Percentiles rank a stretch among this genome's conserved stretches.
phyloP scores from a whole-genome alignment of 2,113 vertebrate species.

The Phycodurus eques region DNA sequence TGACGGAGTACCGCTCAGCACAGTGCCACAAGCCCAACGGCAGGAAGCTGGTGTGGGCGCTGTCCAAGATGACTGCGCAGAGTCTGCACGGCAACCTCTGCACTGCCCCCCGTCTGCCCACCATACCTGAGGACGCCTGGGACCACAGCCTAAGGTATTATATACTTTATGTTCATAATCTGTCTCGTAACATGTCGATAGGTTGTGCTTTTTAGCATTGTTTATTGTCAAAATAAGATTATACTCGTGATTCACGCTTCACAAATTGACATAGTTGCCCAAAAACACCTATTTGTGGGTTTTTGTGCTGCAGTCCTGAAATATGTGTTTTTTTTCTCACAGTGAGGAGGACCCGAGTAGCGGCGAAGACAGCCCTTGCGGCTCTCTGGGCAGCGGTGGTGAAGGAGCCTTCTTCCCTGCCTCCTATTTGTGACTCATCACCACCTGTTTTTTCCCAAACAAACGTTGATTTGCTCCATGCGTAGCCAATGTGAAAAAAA shows the following conservation, averaged over 20 bases:
- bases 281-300: background rate
- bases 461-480: background rate
- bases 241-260: too few relatives aligned
- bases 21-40: constrained; percentile 93
- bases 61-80: constrained; percentile 90
- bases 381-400: constrained; percentile 79
- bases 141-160: constrained; percentile 84
- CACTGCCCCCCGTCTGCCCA: constrained; percentile 87
- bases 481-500: background rate
- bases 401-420: constrained; percentile 87
- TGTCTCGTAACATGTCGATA: background rate
- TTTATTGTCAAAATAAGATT: background rate
- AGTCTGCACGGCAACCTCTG: constrained; percentile 88
- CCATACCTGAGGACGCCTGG: constrained; percentile 87
- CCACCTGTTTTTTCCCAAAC: background rate
- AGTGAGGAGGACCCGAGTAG: constrained; percentile 94
- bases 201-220: background rate
- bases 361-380: constrained; percentile 85
- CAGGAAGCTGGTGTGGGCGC: constrained; percentile 92
- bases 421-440: constrained; percentile 19
- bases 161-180: background rate
- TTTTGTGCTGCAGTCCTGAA: background rate
- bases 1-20: constrained; percentile 87
- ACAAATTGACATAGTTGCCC: background rate
- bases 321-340: background rate